A percentile compares a stretch with the other conserved stretches of the same genome.
These are phyloP conservation scores for Hedychridium roseum DNA, from an alignment of 2,888 invertebrate species.

Conservation along the genomic window DNA sequence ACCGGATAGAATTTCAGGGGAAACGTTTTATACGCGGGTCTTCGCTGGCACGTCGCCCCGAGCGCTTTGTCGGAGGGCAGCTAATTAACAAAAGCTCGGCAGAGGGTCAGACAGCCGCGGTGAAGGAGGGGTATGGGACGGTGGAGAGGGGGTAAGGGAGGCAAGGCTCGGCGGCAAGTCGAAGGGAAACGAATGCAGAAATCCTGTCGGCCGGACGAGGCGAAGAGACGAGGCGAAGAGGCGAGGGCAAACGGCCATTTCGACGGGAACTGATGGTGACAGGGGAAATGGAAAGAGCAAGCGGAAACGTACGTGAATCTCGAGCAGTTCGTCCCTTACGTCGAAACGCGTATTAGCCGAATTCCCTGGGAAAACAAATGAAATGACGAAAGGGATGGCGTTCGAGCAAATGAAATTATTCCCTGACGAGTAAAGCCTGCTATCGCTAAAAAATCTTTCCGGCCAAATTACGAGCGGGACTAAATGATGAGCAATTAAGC, in stretches of 20 bases:
- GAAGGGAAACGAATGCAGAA: too few species aligned
- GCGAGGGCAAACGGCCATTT: slow-evolving; percentile 19
- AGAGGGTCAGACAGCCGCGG: slow-evolving; percentile 19
- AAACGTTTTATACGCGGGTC: slow-evolving; percentile 35
- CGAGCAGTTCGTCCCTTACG: too few species aligned
- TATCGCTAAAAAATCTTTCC: too few species aligned
- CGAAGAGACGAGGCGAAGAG: not conserved
- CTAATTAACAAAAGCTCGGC: slow-evolving; percentile 49
- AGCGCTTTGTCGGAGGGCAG: slow-evolving; percentile 41
- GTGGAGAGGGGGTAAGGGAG: not conserved
- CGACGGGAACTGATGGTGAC: slow-evolving; percentile 14
- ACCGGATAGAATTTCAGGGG: slow-evolving; percentile 36
- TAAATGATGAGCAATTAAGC: too few species aligned
- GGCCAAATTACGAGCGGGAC: too few species aligned
- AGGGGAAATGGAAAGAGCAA: not conserved
- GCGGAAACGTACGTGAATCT: not conserved
- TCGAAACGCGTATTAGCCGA: too few species aligned
- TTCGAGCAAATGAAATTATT: too few species aligned
- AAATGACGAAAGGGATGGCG: too few species aligned
- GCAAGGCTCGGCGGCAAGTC: slow-evolving; percentile 5
- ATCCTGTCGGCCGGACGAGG: not conserved
- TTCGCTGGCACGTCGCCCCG: slow-evolving; percentile 37
- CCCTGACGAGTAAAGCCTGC: too few species aligned
- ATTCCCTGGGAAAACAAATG: too few species aligned
- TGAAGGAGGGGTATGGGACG: slow-evolving; percentile 1